phyloP scores from a whole-genome alignment of 2,888 invertebrate genomes.

The Erannis defoliaria region DNA sequence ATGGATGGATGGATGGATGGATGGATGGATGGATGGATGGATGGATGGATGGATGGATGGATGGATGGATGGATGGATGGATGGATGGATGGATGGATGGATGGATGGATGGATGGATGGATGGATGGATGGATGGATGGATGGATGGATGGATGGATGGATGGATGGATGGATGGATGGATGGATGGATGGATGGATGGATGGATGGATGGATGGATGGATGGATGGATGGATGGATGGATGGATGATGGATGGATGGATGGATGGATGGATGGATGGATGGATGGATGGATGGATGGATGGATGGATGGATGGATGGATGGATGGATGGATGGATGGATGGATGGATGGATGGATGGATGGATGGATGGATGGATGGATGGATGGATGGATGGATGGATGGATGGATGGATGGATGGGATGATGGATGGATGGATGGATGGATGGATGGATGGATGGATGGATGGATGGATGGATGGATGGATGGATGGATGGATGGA shows the following conservation, averaged over 20 bases:
- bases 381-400: constrained; percentile 4
- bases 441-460: constrained; percentile 4
- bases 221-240: not conserved
- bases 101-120: constrained; percentile 4
- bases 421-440: constrained; percentile 4
- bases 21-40: constrained; percentile 3
- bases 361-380: constrained; percentile 4
- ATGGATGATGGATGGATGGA: no score
- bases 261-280: not conserved
- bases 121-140: constrained; percentile 4
- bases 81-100: constrained; percentile 4
- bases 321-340: constrained; percentile 1
- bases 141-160: constrained; percentile 1
- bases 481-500: constrained; percentile 2
- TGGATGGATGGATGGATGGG: constrained; percentile 4
- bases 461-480: constrained; percentile 4
- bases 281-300: not conserved
- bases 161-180: not conserved
- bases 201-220: not conserved
- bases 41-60: constrained; percentile 4
- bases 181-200: not conserved
- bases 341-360: constrained; percentile 1
- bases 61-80: constrained; percentile 4
- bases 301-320: constrained; percentile 4
- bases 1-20: constrained; percentile 1